phyloP scores from a whole-genome alignment of 2,888 invertebrate genomes.

The Phyto melanocephala region DNA sequence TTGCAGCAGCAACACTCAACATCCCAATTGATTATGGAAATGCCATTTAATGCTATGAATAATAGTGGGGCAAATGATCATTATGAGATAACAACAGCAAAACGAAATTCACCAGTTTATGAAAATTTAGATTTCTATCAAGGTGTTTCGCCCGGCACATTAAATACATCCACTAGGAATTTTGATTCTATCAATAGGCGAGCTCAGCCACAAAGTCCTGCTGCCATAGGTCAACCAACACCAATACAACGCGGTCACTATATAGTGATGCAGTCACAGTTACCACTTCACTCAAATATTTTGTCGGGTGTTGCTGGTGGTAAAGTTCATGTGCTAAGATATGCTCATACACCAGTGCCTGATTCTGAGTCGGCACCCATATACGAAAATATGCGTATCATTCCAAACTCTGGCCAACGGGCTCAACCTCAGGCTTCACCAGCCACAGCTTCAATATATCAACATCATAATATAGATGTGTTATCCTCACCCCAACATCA shows the following conservation, averaged over 20 bases:
- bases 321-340: slow-evolving; percentile 72
- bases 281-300: slow-evolving; percentile 62
- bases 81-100: slow-evolving; percentile 31
- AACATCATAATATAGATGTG: slow-evolving; percentile 68
- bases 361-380: slow-evolving; percentile 81
- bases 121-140: slow-evolving; percentile 91
- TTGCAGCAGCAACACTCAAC: slow-evolving; percentile 51
- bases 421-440: slow-evolving; percentile 79
- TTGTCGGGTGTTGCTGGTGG: slow-evolving; percentile 73
- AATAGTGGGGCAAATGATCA: slow-evolving; percentile 22
- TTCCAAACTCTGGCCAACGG: slow-evolving; percentile 81
- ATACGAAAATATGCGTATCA: slow-evolving; percentile 82
- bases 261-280: slow-evolving; percentile 75
- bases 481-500: slow-evolving; percentile 58
- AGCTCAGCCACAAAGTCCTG: slow-evolving; percentile 88
- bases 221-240: slow-evolving; percentile 80
- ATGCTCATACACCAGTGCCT: slow-evolving; percentile 80
- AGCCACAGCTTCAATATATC: slow-evolving; percentile 77
- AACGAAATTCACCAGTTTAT: slow-evolving; percentile 82
- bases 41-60: slow-evolving; percentile 27
- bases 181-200: slow-evolving; percentile 81
- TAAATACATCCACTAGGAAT: slow-evolving; percentile 69
- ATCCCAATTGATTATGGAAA: slow-evolving; percentile 39
- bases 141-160: slow-evolving; percentile 19
- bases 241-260: slow-evolving; percentile 79